Evolutionary conservation across 2,113 vertebrate species (phyloP), one percentile per base, ranked within the genome.

Genomic region (Phrynosoma blainvillii): DNA sequence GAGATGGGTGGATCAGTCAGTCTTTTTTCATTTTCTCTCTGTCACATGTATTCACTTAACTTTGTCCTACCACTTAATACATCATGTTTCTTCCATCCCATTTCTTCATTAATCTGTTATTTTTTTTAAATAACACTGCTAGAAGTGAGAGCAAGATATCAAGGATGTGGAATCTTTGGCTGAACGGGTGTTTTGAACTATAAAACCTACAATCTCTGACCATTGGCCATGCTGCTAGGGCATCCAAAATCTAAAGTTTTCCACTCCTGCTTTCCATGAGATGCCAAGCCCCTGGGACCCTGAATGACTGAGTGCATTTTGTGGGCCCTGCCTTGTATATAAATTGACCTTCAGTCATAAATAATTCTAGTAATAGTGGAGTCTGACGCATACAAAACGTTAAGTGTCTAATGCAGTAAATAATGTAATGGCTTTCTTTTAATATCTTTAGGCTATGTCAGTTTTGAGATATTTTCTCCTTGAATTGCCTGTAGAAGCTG

Each of bases 401-500:
- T 73, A 81, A 74, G 27, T 32, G 16, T 3, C 36, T 76, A 30
- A 85, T 85, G 23, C 25, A 47, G 42, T 32, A 76, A 88, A 68
- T 76, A 54, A 54, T 32, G 16, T 86, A 81, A 42, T 5, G 0
- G 0, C 32, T 78, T 85, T 79, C 73, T 21, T 1, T 0, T 21
- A 3, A 0, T 0, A 0, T 25, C 13, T 77, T 56, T 88, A 73
- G 65, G 88, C 13, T 3, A 62, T 23, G 74, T 42, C 71, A 83
- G 76, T 73, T 23, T 85, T 82, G n/a, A 84, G 84, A 40, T 42
- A 78, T 85, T 87, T 74, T 77, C 59, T 76, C 27, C n/a, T 82
- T 42, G 40, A 25, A 32, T 81, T 76, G 42, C 59, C 68, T 16
- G n/a, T 68, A 82, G 79, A 71, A 90, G 81, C 91, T 93, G 82